Evolutionary conservation across 2,113 vertebrate species (phyloP).

Genomic region (Hydropotes inermis): DNA sequence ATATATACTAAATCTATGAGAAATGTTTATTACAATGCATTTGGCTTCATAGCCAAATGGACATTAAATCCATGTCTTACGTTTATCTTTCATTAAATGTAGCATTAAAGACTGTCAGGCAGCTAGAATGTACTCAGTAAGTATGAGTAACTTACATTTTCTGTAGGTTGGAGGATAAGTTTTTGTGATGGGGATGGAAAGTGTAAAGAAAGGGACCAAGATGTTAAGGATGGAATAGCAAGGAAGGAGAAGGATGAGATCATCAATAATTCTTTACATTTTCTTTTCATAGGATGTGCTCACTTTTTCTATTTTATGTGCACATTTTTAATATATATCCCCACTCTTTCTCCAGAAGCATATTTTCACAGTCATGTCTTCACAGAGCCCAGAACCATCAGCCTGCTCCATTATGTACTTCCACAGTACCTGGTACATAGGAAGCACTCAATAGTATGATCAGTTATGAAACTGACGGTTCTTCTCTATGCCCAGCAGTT

Average conservation of each 20-base stretch:
- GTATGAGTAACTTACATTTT: not conserved
- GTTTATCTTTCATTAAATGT: not conserved
- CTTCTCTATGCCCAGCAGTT: not conserved
- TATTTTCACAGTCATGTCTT: not conserved
- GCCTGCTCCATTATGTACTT: fast-evolving
- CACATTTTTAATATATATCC: not conserved
- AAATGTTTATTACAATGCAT: not conserved
- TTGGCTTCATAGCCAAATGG: not conserved
- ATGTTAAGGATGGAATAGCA: not conserved
- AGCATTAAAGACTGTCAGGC: not conserved
- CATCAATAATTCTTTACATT: not conserved
- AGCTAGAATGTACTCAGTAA: not conserved
- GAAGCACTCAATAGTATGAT: too few species aligned
- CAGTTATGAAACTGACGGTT: not conserved
- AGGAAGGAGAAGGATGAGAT: not conserved
- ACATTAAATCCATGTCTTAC: not conserved
- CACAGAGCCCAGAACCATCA: not conserved
- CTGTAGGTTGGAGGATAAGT: not conserved
- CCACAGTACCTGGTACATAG: too few species aligned
- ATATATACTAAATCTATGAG: not conserved
- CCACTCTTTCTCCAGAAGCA: not conserved
- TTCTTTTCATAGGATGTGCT: not conserved
- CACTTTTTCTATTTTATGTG: not conserved
- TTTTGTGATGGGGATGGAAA: not conserved
- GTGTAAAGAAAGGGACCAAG: not conserved